Conservation (phyloP, 2,888 invertebrate genomes). For the Acanthosoma haemorrhoidale region DNA sequence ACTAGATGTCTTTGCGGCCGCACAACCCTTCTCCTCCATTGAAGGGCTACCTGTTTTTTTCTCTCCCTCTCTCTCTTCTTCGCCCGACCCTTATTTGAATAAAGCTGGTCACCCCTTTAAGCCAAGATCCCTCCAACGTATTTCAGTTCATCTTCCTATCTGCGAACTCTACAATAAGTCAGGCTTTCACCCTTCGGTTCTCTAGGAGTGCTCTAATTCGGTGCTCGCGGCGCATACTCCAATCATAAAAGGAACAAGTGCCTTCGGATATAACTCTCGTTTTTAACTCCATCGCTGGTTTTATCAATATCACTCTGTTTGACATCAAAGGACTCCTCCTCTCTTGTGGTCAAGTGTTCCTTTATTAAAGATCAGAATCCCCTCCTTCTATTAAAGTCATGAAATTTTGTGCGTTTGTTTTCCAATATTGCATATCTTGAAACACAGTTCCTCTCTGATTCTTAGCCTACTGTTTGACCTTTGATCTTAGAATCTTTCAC, state of each 20-base stretch:
- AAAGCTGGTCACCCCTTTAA: constrained; percentile 22
- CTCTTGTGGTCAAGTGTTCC: too few relatives aligned
- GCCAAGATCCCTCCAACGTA: constrained; percentile 25
- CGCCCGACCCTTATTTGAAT: constrained; percentile 16
- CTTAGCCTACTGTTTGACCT: too few relatives aligned
- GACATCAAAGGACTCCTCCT: too few relatives aligned
- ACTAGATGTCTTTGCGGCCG: constrained; percentile 32
- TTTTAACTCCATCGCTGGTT: too few relatives aligned
- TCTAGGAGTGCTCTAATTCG: neutral
- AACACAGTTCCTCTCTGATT: too few relatives aligned
- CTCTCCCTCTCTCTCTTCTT: neutral
- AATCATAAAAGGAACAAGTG: neutral
- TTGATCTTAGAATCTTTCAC: too few relatives aligned
- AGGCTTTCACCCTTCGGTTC: neutral
- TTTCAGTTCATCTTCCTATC: constrained; percentile 24
- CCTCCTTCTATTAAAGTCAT: too few relatives aligned
- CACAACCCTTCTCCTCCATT: constrained; percentile 17
- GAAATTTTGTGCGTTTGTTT: too few relatives aligned
- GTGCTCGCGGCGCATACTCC: neutral
- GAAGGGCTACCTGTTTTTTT: constrained; percentile 15
- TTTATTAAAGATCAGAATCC: too few relatives aligned
- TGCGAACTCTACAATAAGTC: constrained; percentile 2
- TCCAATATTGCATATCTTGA: too few relatives aligned
- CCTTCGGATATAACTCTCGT: too few relatives aligned
- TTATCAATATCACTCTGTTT: too few relatives aligned